These are phyloP conservation scores for Oncorhynchus kisutch DNA, from an alignment of 2,113 vertebrate species.

Conservation along the genomic window DNA sequence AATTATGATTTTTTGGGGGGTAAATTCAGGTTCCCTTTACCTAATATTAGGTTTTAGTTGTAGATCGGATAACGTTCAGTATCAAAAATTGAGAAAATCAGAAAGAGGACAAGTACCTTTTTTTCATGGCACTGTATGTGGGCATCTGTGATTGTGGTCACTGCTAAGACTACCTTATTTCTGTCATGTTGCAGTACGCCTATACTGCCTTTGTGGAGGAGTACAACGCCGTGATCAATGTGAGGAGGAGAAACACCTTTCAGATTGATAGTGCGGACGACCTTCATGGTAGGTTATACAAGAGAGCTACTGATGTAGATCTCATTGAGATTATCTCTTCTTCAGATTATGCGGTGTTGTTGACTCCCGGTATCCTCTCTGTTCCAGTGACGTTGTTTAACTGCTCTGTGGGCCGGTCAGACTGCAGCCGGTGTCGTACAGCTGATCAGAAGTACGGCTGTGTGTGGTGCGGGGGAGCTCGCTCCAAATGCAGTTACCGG, in stretches of 20 bases:
- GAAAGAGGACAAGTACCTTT: too few relatives aligned
- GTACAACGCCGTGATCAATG: constrained; percentile 80
- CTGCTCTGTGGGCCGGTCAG: constrained; percentile 89
- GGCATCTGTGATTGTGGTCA: not conserved
- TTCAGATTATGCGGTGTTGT: not conserved
- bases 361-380: not conserved
- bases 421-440: constrained; percentile 94
- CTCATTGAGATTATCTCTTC: too few relatives aligned
- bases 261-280: constrained; percentile 86
- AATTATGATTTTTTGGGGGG: too few relatives aligned
- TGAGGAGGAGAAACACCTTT: constrained; percentile 79
- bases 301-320: not conserved
- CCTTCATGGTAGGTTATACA: constrained; percentile 77
- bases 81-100: too few relatives aligned
- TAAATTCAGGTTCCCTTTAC: too few relatives aligned
- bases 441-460: constrained; percentile 84
- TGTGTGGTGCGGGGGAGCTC: constrained; percentile 85
- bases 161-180: not conserved
- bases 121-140: not conserved
- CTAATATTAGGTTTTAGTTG: too few relatives aligned
- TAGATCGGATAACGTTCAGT: too few relatives aligned
- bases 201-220: constrained; percentile 81
- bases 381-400: constrained; percentile 89
- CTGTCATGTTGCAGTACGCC: constrained; percentile 75
- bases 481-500: constrained; percentile 79